These are phyloP conservation scores for Pseudochaenichthys georgianus DNA, from an alignment of 2,797 vertebrate species.

Conservation along the genomic window DNA sequence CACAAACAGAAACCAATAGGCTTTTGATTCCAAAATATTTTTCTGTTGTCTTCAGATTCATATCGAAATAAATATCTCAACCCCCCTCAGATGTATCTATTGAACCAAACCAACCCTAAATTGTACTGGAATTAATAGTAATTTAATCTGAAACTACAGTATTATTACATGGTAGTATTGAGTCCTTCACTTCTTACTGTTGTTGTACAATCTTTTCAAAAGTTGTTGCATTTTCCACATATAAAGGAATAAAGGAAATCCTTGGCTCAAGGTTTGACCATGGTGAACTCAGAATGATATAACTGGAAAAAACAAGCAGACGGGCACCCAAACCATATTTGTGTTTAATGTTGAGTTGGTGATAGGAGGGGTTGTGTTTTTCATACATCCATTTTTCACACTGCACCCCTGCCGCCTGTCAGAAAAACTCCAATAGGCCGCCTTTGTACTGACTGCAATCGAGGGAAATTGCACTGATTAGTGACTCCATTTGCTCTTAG, in stretches of 20 bases:
- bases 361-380: conserved; percentile 9
- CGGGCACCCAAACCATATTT: neutral
- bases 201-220: too few species aligned
- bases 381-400: conserved; percentile 30
- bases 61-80: too few species aligned
- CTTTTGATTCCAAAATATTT: too few species aligned
- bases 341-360: neutral
- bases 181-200: too few species aligned
- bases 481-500: conserved; percentile 47
- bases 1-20: too few species aligned
- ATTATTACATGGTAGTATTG: neutral
- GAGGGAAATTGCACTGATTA: conserved; percentile 61
- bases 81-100: too few species aligned
- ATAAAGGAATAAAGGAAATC: conserved; percentile 3
- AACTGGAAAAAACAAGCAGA: neutral
- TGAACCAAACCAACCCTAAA: too few species aligned
- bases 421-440: conserved; percentile 15
- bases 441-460: conserved; percentile 34
- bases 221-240: neutral
- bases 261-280: conserved; percentile 5
- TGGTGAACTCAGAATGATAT: neutral
- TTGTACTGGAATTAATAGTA: too few species aligned
- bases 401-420: conserved; percentile 14
- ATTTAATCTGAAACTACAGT: neutral
- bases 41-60: too few species aligned